Base-by-base conservation (phyloP, 2,797 vertebrate species). In the Anniella stebbinsi region DNA sequence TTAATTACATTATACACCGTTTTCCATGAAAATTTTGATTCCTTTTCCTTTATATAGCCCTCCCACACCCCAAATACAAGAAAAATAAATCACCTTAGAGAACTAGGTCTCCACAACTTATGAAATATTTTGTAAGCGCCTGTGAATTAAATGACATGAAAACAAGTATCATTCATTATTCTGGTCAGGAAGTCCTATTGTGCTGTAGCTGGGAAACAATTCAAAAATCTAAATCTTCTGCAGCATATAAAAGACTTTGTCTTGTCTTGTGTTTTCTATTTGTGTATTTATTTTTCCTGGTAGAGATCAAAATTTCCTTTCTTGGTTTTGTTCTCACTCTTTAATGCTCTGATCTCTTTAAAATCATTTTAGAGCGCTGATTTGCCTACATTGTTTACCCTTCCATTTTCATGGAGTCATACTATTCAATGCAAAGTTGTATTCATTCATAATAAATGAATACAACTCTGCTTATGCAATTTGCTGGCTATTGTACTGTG, bases 81-180 rank as follows among this genome's bases (percentile, higher is more conserved):
- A 17, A 63, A 69, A n/a, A 87, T 41, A 82, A 67, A 87, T 96
- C 94, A 99, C 99, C 98, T 99, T 92, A 99, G 92, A 66, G 96
- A 96, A 48, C 81, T 97, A 86, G 98, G 95, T 94, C 97, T 98
- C 94, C 96, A 95, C 84, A 97, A 96, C 93, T 97, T 97, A 94
- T 97, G 97, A 93, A 98, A 98, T 88, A 97, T 97, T 94, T 97
- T 98, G 97, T 99, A 99, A 88, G 96, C 95, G 69, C 99, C 99
- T 99, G 96, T 87, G 97, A 97, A 96, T 60, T 75, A 97, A 96
- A 94, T 33, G 86, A 94, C 70, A 93, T 0, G 18, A 76, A 94
- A 88, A 95, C 30, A 36, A 2, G 0, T 72, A 48, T 11, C 25
- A 89, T 82, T 11, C 33, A 90, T 88, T 84, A 48, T 76, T 91